phyloP scores from a whole-genome alignment of 2,113 vertebrate species.

The Myotis lucifugus region DNA sequence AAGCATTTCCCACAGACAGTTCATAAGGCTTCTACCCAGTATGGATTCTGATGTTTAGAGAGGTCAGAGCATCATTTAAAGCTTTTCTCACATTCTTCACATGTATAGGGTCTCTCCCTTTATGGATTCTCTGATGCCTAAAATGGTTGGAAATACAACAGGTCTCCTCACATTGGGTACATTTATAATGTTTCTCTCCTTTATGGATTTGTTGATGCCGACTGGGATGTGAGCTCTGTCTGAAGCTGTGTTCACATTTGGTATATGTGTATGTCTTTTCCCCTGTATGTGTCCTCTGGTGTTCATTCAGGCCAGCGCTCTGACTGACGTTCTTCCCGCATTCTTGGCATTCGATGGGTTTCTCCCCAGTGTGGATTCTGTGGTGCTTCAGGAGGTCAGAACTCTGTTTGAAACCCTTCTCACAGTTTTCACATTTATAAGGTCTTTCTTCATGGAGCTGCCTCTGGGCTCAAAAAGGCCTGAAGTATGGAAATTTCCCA shows the following conservation, averaged over 20 bases:
- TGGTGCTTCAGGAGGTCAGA: too few species aligned
- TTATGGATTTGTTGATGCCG: constrained; percentile 70
- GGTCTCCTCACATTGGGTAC: constrained; percentile 57
- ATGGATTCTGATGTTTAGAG: too few species aligned
- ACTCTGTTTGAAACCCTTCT: too few species aligned
- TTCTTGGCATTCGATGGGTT: too few species aligned
- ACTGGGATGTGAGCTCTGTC: constrained; percentile 70
- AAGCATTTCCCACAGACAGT: too few species aligned
- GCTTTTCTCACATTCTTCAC: constrained; percentile 62
- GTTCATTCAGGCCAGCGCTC: too few species aligned
- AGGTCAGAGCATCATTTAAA: constrained; percentile 58
- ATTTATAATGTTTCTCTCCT: constrained; percentile 56
- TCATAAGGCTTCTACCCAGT: too few species aligned
- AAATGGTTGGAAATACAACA: constrained; percentile 16
- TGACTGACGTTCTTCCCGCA: too few species aligned
- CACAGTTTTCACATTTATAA: too few species aligned
- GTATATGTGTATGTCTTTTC: constrained; percentile 68
- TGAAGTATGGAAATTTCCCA: not conserved
- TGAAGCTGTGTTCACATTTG: constrained; percentile 73
- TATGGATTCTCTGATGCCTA: constrained; percentile 10
- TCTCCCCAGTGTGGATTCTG: too few species aligned
- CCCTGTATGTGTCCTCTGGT: too few species aligned
- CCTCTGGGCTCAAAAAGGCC: constrained; percentile 24
- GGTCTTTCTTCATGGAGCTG: not conserved
- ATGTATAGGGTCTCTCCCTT: constrained; percentile 54